These are phyloP conservation scores for Ptilonorhynchus violaceus DNA, from an alignment of 2,113 vertebrate species.

Conservation along the genomic window DNA sequence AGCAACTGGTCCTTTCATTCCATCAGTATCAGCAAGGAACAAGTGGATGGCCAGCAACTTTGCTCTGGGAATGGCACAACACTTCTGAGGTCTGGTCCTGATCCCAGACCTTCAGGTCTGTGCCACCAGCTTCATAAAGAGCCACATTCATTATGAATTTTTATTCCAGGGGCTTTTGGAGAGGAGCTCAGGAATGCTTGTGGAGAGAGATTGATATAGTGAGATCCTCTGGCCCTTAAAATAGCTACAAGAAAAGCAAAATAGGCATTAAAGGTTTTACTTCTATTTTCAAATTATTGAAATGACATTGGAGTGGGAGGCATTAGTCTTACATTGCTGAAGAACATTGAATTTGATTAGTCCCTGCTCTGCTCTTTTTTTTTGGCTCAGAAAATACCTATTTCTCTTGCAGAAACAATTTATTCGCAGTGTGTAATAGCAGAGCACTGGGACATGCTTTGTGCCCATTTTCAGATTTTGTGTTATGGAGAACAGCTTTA, in stretches of 20 bases:
- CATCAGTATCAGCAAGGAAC: background rate
- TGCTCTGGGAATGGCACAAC: background rate
- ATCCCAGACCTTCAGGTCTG: background rate
- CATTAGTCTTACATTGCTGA: background rate
- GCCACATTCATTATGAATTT: background rate
- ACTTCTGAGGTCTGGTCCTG: background rate
- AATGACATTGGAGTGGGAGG: background rate
- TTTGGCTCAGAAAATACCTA: background rate
- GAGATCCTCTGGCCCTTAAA: background rate
- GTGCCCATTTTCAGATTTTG: background rate
- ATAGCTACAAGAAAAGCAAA: background rate
- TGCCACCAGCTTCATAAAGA: background rate
- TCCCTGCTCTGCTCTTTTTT: background rate
- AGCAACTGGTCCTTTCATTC: background rate
- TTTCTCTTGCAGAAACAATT: background rate
- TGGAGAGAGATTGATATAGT: background rate
- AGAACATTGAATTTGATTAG: background rate
- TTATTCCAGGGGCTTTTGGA: background rate
- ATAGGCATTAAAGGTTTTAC: background rate
- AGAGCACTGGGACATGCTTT: background rate
- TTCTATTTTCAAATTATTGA: background rate
- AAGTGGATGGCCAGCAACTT: rapidly evolving
- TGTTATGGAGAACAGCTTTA: background rate
- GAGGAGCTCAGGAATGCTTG: background rate
- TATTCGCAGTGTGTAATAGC: background rate